A percentile compares a stretch with the other conserved stretches of the same genome.
These are phyloP conservation scores for Podotricha telesiphe DNA, from an alignment of 2,888 invertebrate genomes.

Conservation along the genomic window DNA sequence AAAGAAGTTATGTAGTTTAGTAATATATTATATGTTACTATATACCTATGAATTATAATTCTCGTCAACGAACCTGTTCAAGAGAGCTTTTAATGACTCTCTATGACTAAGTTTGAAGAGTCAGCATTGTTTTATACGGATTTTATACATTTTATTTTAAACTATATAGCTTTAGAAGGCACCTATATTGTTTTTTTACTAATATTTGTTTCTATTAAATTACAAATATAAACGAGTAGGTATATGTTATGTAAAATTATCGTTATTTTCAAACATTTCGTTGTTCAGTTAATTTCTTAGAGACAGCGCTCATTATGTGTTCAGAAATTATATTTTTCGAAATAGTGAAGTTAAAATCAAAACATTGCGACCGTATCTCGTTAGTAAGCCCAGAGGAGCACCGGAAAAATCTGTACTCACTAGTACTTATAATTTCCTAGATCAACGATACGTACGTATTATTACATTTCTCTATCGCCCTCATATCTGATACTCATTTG, in stretches of 20 bases:
- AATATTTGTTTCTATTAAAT: no score
- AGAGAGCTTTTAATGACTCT: not conserved
- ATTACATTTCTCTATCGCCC: conserved; percentile 50
- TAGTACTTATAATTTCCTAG: conserved; percentile 45
- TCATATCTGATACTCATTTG: conserved; percentile 41
- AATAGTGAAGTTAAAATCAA: conserved; percentile 31
- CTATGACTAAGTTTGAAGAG: not conserved
- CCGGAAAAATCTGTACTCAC: conserved; percentile 44
- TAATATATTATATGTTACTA: not conserved
- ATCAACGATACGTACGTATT: conserved; percentile 49
- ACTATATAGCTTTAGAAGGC: no score
- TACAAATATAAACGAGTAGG: no score
- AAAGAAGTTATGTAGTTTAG: not conserved
- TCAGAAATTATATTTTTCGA: conserved; percentile 11
- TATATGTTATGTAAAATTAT: no score
- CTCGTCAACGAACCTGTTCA: not conserved
- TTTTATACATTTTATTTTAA: not conserved
- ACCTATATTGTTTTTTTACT: no score
- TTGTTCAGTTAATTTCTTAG: not conserved
- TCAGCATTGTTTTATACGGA: not conserved
- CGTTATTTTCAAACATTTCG: not conserved
- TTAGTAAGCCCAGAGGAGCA: conserved; percentile 36
- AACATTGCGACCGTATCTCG: conserved; percentile 37
- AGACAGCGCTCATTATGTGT: not conserved
- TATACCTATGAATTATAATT: not conserved